Evolutionary conservation across 2,113 vertebrate genomes (phyloP).

Genomic region (Rhipidura dahli): DNA sequence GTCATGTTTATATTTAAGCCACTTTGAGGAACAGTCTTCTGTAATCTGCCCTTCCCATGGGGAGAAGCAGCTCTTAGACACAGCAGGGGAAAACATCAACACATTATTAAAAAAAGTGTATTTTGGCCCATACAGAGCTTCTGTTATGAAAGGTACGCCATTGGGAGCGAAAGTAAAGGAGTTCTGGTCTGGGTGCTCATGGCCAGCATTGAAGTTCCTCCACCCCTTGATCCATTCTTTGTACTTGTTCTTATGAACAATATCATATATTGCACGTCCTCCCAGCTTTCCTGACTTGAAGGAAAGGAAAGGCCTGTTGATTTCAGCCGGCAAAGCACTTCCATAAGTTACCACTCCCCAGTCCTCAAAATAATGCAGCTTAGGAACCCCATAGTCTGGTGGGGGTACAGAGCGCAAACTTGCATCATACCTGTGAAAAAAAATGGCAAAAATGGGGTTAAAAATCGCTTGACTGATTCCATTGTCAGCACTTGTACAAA

Average conservation of each 20-base stretch:
- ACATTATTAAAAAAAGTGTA: conserved; percentile 94
- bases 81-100: conserved; percentile 85
- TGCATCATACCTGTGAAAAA: conserved; percentile 87
- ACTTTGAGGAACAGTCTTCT: conserved; percentile 94
- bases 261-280: conserved; percentile 95
- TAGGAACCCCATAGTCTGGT: conserved; percentile 83
- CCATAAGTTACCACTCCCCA: conserved; percentile 98
- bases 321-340: conserved; percentile 82
- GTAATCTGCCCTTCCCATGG: conserved; percentile 97
- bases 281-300: conserved; percentile 98
- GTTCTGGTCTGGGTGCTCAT: conserved; percentile 97
- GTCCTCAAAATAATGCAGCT: conserved; percentile 93
- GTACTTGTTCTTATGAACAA: conserved; percentile 93
- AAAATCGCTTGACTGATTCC: background rate
- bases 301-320: conserved; percentile 89
- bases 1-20: conserved; percentile 93
- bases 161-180: conserved; percentile 95
- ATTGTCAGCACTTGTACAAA: background rate
- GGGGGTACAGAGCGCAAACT: conserved; percentile 83
- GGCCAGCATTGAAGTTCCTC: conserved; percentile 96
- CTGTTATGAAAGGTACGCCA: conserved; percentile 92
- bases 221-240: conserved; percentile 95
- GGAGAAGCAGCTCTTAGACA: conserved; percentile 85
- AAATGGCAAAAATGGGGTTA: background rate
- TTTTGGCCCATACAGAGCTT: conserved; percentile 96